A percentile compares a stretch with the other conserved stretches of the same genome.
phyloP scores from a whole-genome alignment of 2,113 vertebrate genomes.

The Gopherus flavomarginatus region DNA sequence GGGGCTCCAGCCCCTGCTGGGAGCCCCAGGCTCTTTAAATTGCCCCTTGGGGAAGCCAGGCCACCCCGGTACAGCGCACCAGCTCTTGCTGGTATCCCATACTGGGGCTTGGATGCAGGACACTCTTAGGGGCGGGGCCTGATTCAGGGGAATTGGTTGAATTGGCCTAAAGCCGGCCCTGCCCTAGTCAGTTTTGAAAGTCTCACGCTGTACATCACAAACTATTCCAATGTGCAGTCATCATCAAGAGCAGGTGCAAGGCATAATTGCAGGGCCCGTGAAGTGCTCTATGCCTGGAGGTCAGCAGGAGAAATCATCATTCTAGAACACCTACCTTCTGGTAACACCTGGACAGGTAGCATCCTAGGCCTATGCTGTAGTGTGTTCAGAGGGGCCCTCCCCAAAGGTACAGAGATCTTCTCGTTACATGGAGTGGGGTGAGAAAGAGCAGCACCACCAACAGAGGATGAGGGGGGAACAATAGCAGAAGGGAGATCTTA shows the following conservation, averaged over 20 bases:
- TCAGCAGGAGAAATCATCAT: neutral
- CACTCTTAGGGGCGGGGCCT: too few relatives aligned
- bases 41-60: too few relatives aligned
- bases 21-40: too few relatives aligned
- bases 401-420: neutral
- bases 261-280: too few relatives aligned
- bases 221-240: neutral
- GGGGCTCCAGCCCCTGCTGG: too few relatives aligned
- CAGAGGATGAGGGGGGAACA: neutral
- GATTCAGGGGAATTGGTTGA: too few relatives aligned
- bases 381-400: neutral
- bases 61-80: too few relatives aligned
- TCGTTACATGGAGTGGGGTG: neutral
- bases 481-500: neutral
- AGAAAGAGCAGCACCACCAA: neutral
- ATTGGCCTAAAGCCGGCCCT: too few relatives aligned
- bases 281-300: neutral
- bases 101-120: too few relatives aligned
- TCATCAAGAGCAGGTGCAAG: neutral
- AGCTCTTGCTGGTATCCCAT: too few relatives aligned
- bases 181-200: neutral
- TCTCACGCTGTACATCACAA: neutral
- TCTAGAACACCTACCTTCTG: neutral
- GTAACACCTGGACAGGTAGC: neutral
- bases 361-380: neutral